These are phyloP conservation scores for Bathynomus jamesi DNA, from an alignment of 1,140 invertebrate species.

Conservation along the genomic window DNA sequence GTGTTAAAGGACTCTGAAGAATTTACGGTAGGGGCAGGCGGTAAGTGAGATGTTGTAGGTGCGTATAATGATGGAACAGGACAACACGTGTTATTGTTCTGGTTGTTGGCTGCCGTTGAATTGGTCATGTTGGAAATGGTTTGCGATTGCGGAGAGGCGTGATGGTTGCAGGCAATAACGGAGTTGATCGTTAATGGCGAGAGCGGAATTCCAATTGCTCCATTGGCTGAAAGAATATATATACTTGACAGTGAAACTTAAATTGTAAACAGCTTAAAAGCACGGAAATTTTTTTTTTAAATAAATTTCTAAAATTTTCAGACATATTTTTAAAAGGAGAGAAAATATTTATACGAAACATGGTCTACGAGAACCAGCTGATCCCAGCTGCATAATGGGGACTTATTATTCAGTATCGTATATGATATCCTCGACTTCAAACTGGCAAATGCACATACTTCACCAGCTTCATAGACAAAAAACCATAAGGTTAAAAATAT, in stretches of 20 bases:
- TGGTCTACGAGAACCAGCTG: too few species aligned
- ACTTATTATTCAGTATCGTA: too few species aligned
- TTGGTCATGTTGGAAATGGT: not conserved
- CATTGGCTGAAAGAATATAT: not conserved
- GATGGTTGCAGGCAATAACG: not conserved
- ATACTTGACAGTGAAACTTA: not conserved
- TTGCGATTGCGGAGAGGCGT: not conserved
- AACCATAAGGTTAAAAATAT: not conserved
- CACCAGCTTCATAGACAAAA: not conserved
- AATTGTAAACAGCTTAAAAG: not conserved
- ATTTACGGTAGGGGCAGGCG: not conserved
- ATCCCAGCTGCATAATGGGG: too few species aligned
- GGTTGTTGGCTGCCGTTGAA: not conserved
- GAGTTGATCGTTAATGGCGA: not conserved
- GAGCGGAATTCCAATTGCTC: not conserved
- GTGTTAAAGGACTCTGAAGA: not conserved
- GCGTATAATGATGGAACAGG: not conserved
- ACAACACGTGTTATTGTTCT: not conserved
- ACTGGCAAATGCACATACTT: not conserved
- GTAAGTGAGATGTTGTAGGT: not conserved
- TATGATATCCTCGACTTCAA: not conserved
- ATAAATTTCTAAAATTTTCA: not conserved
- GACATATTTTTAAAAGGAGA: not conserved
- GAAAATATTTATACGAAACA: not conserved
- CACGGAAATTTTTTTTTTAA: not conserved